A percentile compares a stretch with the other conserved stretches of the same genome.
Evolutionary conservation across 2,888 invertebrate species (phyloP).

Genomic region (Pimpla rufipes): DNA sequence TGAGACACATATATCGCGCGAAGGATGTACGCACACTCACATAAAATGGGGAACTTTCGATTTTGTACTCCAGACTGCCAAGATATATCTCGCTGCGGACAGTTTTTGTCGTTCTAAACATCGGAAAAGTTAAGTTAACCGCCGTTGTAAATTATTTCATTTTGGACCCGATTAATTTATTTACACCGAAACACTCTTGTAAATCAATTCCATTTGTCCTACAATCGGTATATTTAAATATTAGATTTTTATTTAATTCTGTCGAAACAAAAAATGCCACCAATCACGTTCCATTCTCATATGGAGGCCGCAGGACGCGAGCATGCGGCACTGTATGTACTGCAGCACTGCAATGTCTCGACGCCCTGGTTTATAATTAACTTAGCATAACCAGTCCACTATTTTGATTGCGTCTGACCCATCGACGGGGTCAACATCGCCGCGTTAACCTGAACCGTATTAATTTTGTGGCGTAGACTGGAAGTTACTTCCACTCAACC

Average conservation of each 20-base stretch:
- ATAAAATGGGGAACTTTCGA: conserved; percentile 31
- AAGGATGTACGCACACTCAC: not conserved
- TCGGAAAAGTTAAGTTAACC: not conserved
- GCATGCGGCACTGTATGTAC: not conserved
- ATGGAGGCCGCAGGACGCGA: conserved; percentile 46
- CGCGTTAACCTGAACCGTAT: conserved; percentile 31
- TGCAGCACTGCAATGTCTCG: conserved; percentile 21
- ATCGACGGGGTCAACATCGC: conserved; percentile 32
- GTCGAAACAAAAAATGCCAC: conserved; percentile 25
- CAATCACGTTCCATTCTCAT: conserved; percentile 53
- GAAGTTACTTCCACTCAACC: conserved; percentile 22
- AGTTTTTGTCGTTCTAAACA: not conserved
- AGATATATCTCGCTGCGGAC: not conserved
- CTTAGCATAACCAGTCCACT: conserved; percentile 73
- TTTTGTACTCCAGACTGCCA: conserved; percentile 6
- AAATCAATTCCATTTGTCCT: not conserved
- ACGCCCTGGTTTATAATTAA: conserved; percentile 61
- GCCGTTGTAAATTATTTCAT: no score
- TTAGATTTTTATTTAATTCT: not conserved
- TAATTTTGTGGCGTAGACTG: not conserved
- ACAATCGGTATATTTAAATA: no score
- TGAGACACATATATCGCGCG: not conserved
- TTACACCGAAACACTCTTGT: no score
- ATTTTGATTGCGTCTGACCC: conserved; percentile 62
- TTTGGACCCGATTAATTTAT: no score